Percentiles rank a stretch among this genome's conserved stretches.
phyloP scores from a whole-genome alignment of 1,140 invertebrate species.

The Armadillidium nasatum region DNA sequence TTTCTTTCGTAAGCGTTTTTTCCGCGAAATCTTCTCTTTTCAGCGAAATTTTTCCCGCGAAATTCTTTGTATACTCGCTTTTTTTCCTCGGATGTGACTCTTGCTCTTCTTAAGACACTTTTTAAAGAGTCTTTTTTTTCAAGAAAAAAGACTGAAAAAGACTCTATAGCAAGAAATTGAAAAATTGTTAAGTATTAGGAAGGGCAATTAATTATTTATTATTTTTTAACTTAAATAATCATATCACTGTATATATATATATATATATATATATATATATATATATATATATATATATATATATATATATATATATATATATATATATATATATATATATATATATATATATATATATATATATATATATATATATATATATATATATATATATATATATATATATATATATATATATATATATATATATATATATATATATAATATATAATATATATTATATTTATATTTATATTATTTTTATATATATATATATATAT shows the following conservation, averaged over 20 bases:
- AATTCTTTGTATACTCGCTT: no score
- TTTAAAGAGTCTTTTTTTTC: not conserved
- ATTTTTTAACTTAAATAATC: not conserved
- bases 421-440: not conserved
- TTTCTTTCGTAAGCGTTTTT: no score
- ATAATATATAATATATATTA: not conserved
- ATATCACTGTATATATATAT: not conserved
- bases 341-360: conserved; percentile 6
- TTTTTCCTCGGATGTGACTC: not conserved
- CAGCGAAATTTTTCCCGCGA: no score
- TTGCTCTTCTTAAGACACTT: not conserved
- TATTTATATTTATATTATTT: not conserved
- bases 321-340: conserved; percentile 11
- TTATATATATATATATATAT: not conserved
- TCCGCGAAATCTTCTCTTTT: no score
- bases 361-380: not conserved
- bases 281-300: conserved; percentile 15
- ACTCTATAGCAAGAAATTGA: not conserved
- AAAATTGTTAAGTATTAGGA: no score
- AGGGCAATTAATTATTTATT: not conserved
- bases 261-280: conserved; percentile 15
- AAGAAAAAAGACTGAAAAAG: not conserved
- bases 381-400: not conserved
- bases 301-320: not conserved
- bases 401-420: not conserved